Conservation (phyloP, 2,888 invertebrate species). For the Crepidodera aurea region DNA sequence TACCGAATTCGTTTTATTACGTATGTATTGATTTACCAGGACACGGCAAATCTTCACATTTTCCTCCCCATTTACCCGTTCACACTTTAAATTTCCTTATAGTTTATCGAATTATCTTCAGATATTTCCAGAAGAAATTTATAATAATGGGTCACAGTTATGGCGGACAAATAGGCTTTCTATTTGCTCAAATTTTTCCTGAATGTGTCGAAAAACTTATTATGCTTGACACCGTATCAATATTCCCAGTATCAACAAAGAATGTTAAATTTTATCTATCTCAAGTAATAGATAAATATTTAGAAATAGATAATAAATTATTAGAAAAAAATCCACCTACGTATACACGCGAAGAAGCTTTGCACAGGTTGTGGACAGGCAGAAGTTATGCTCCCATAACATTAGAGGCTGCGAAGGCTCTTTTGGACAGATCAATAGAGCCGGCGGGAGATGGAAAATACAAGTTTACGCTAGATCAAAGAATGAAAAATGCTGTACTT, state of each 20-base stretch:
- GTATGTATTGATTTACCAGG: constrained; percentile 68
- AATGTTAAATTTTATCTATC: constrained; percentile 50
- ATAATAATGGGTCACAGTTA: constrained; percentile 59
- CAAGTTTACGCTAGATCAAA: constrained; percentile 67
- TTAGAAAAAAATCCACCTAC: constrained; percentile 43
- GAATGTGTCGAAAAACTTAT: constrained; percentile 60
- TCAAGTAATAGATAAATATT: neutral
- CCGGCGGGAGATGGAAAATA: constrained; percentile 58
- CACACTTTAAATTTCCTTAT: constrained; percentile 61
- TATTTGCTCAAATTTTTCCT: constrained; percentile 60
- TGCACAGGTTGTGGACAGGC: constrained; percentile 61
- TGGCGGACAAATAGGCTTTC: constrained; percentile 62
- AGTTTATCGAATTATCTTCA: constrained; percentile 47
- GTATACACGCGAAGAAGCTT: constrained; percentile 63
- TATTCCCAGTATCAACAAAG: constrained; percentile 44
- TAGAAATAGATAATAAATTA: neutral
- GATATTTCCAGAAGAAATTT: constrained; percentile 49
- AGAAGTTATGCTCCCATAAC: constrained; percentile 58
- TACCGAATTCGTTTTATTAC: constrained; percentile 62
- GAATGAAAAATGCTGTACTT: constrained; percentile 59
- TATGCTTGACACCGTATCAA: constrained; percentile 59
- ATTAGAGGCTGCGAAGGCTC: constrained; percentile 61
- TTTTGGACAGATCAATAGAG: constrained; percentile 59
- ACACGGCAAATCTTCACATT: constrained; percentile 67
- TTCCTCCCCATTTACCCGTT: constrained; percentile 57